Conservation (phyloP, 2,797 vertebrate species). For the Urophycis tenuis region DNA sequence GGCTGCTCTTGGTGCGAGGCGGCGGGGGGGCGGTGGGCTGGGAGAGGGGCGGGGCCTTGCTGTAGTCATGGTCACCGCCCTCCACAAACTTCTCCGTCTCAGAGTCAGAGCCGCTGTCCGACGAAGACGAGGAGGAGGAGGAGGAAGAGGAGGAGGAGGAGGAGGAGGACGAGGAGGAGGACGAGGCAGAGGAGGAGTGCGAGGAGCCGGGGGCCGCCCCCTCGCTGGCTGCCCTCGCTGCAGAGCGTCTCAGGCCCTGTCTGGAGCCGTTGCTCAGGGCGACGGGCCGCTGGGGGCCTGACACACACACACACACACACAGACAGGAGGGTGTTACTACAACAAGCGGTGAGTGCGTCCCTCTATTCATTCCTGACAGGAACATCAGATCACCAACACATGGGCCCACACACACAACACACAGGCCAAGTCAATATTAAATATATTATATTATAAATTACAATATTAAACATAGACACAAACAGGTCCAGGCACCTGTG, state of each 20-base stretch:
- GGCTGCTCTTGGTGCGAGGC: background rate
- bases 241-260: constrained; percentile 47
- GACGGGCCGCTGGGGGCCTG: constrained; percentile 60
- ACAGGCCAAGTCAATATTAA: too few relatives aligned
- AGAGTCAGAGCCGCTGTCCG: constrained; percentile 77
- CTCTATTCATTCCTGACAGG: background rate
- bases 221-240: constrained; percentile 64
- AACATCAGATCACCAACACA: too few relatives aligned
- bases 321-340: background rate
- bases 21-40: constrained; percentile 27
- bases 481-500: constrained; percentile 50
- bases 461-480: too few relatives aligned
- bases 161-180: constrained; percentile 63
- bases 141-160: constrained; percentile 62
- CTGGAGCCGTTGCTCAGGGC: constrained; percentile 76
- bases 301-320: constrained; percentile 26
- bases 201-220: constrained; percentile 64
- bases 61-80: constrained; percentile 96
- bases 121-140: constrained; percentile 70
- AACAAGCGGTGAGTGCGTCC: background rate
- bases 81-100: constrained; percentile 87
- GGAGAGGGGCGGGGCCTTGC: constrained; percentile 81
- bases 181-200: constrained; percentile 66
- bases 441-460: too few relatives aligned
- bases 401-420: too few relatives aligned